These are phyloP conservation scores for Prionace glauca DNA, from an alignment of 2,797 vertebrate genomes.

Conservation along the genomic window DNA sequence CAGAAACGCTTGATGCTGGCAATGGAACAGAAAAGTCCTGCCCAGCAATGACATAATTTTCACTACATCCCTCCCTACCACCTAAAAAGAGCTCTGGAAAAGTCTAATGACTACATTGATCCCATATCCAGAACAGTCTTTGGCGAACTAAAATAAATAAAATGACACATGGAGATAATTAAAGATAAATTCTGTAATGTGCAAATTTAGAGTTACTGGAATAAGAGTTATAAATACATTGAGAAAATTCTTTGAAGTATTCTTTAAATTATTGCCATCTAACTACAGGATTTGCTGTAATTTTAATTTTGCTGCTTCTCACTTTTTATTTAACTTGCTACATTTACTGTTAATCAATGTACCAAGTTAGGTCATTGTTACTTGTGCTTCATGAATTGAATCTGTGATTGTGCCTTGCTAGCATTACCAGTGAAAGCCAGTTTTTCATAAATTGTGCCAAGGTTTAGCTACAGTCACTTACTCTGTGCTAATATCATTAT, in stretches of 20 bases:
- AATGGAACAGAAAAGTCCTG: not conserved
- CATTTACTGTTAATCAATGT: not conserved
- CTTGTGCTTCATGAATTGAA: not conserved
- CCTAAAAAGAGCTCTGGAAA: not conserved
- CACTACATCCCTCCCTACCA: not conserved
- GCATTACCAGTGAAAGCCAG: not conserved
- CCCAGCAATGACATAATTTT: conserved; percentile 2
- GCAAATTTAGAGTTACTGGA: not conserved
- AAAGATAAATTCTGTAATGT: conserved; percentile 4
- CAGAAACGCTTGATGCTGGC: not conserved
- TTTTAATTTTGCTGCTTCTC: not conserved
- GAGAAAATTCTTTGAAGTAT: conserved; percentile 6
- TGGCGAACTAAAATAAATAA: conserved; percentile 26
- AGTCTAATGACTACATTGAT: not conserved
- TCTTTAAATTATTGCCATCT: not conserved
- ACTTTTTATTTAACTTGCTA: not conserved
- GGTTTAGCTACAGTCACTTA: not conserved
- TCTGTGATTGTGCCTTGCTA: not conserved
- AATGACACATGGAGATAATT: conserved; percentile 28
- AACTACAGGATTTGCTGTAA: not conserved
- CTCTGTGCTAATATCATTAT: not conserved
- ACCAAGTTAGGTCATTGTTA: conserved; percentile 12
- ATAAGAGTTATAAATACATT: conserved; percentile 25
- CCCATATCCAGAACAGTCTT: not conserved
- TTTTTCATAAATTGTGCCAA: not conserved